Percentiles rank a stretch among this genome's conserved stretches.
These are phyloP conservation scores for Apocheima hispidaria DNA, from an alignment of 2,888 invertebrate genomes.

Conservation along the genomic window DNA sequence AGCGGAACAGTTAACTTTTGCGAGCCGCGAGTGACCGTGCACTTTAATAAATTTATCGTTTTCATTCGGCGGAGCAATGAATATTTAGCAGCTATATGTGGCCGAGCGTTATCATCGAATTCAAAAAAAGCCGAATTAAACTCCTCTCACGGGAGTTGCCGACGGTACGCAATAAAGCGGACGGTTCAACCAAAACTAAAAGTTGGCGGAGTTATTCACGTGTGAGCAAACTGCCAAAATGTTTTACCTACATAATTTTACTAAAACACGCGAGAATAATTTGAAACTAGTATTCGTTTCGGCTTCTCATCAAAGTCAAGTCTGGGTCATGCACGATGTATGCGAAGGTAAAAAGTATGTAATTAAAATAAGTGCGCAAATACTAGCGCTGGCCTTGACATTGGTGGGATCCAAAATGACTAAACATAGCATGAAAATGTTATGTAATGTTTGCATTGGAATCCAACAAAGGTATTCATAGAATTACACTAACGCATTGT, in stretches of 20 bases:
- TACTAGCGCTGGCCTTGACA: conserved; percentile 21
- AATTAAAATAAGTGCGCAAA: conserved; percentile 30
- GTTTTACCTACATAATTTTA: conserved; percentile 14
- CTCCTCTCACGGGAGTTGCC: conserved; percentile 19
- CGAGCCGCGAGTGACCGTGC: conserved; percentile 44
- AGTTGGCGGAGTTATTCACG: conserved; percentile 20
- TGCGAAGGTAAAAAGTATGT: conserved; percentile 11
- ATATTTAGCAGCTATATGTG: conserved; percentile 69
- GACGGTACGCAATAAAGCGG: conserved; percentile 26
- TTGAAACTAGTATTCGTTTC: conserved; percentile 12
- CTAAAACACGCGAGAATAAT: conserved; percentile 27
- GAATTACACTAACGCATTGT: background rate
- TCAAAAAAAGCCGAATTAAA: conserved; percentile 52
- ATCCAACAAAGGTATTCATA: conserved; percentile 4
- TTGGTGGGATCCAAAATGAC: conserved; percentile 20
- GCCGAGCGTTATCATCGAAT: conserved; percentile 54
- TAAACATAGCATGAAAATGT: background rate
- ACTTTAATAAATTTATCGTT: conserved; percentile 43
- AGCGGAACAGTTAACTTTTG: conserved; percentile 56
- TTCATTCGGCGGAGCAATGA: conserved; percentile 58
- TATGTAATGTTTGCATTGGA: conserved; percentile 1
- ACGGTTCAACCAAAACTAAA: conserved; percentile 31
- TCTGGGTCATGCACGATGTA: conserved; percentile 11
- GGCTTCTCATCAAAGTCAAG: conserved; percentile 26
- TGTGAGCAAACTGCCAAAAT: conserved; percentile 24